These are phyloP conservation scores for Cuniculus paca DNA, from an alignment of 2,797 vertebrate genomes.

Conservation along the genomic window DNA sequence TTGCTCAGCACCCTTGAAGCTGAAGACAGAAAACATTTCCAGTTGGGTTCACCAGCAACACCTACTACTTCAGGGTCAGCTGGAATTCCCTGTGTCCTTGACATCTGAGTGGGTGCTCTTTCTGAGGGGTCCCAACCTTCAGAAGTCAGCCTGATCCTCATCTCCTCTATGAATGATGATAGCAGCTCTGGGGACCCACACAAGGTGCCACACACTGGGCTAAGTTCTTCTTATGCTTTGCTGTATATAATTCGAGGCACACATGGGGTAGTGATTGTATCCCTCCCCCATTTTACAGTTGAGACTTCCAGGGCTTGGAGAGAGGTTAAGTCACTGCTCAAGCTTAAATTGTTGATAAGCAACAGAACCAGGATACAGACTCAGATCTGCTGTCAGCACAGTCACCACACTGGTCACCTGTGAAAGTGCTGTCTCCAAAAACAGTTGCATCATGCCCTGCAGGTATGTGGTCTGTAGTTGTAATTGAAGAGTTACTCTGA, in stretches of 20 bases:
- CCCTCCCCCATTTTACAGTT: background rate
- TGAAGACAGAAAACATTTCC: background rate
- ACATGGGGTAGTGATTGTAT: background rate
- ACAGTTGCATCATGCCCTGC: too few relatives aligned
- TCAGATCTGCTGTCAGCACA: background rate
- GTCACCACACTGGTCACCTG: background rate
- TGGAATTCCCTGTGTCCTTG: background rate
- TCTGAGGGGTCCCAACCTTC: fast-evolving
- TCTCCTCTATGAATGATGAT: too few relatives aligned
- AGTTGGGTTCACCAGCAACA: background rate
- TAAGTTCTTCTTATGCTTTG: background rate
- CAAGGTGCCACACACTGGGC: background rate
- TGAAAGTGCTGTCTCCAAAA: background rate
- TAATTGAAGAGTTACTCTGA: background rate
- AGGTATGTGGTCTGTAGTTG: background rate
- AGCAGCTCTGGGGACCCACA: fast-evolving
- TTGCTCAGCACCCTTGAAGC: background rate
- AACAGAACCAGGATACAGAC: background rate
- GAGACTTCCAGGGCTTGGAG: background rate
- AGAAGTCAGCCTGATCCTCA: fast-evolving
- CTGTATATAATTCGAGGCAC: background rate
- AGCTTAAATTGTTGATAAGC: background rate
- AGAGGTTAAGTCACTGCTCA: background rate
- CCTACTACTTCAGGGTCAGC: background rate
- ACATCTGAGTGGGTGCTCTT: fast-evolving